Conservation (phyloP, 2,888 invertebrate species). For the Morpho achilles region DNA sequence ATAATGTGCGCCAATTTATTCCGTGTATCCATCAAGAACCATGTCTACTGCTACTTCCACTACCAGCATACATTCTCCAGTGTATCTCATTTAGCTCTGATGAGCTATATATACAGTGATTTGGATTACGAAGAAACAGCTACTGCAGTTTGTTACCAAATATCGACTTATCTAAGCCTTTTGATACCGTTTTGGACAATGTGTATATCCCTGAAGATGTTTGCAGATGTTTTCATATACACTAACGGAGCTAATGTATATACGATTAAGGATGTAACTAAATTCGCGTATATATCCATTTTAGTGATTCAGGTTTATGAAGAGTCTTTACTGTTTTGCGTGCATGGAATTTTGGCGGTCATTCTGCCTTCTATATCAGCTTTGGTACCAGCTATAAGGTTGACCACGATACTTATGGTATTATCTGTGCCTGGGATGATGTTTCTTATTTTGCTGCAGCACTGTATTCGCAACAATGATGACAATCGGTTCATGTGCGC, state of each 20-base stretch:
- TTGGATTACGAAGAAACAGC: neutral
- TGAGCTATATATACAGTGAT: neutral
- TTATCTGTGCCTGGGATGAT: conserved; percentile 12
- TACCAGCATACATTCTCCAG: conserved; percentile 10
- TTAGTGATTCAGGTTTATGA: conserved; percentile 20
- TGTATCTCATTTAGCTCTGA: conserved; percentile 3
- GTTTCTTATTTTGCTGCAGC: conserved; percentile 11
- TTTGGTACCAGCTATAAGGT: conserved; percentile 13
- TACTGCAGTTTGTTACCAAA: neutral
- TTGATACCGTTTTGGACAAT: conserved; percentile 26
- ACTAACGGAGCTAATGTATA: conserved; percentile 17
- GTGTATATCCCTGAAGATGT: conserved; percentile 22
- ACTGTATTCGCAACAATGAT: conserved; percentile 2
- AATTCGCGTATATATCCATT: conserved; percentile 13
- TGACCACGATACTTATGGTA: conserved; percentile 21
- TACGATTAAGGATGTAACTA: conserved; percentile 13
- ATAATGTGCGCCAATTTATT: neutral
- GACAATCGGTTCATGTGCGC: conserved; percentile 8
- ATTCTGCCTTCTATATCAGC: neutral
- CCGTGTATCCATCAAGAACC: neutral
- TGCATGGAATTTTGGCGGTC: neutral
- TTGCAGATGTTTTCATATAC: conserved; percentile 26
- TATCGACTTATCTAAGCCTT: conserved; percentile 5
- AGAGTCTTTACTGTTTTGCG: neutral
- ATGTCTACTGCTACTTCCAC: conserved; percentile 5